phyloP scores from a whole-genome alignment of 2,113 vertebrate genomes.

The Lepisosteus oculatus region DNA sequence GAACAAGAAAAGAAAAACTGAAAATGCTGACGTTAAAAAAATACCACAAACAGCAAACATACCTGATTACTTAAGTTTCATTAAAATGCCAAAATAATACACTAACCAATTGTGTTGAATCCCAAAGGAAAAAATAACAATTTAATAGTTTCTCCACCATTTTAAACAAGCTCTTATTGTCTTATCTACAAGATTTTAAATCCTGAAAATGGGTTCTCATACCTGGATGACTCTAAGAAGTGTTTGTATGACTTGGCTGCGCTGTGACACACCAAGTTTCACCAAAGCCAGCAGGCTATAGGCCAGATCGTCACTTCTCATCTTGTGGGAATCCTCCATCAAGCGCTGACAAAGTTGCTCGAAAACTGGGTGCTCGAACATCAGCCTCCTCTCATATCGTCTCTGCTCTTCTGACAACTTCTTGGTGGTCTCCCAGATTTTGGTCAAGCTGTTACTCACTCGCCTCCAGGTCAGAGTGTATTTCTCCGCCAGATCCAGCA shows the following conservation, averaged over 20 bases:
- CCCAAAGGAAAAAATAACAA: too few relatives aligned
- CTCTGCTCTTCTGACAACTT: constrained; percentile 66
- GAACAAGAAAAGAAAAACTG: too few relatives aligned
- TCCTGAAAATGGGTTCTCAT: constrained; percentile 11
- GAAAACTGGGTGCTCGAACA: constrained; percentile 75
- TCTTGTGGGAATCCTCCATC: constrained; percentile 43
- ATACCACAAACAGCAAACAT: too few relatives aligned
- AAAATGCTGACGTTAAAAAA: too few relatives aligned
- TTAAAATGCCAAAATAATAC: too few relatives aligned
- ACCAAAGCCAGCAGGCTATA: constrained; percentile 71
- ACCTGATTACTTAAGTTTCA: too few relatives aligned
- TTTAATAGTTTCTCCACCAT: too few relatives aligned
- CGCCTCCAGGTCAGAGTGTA: constrained; percentile 34
- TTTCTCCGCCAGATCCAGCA: constrained; percentile 62
- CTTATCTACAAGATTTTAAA: too few relatives aligned
- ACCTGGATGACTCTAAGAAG: constrained; percentile 82
- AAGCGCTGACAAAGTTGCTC: constrained; percentile 61
- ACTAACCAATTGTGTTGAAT: too few relatives aligned
- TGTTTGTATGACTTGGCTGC: constrained; percentile 77
- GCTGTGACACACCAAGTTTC: constrained; percentile 74
- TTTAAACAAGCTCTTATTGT: too few relatives aligned
- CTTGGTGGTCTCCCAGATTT: constrained; percentile 70
- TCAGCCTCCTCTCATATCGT: constrained; percentile 68
- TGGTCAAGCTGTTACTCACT: constrained; percentile 58
- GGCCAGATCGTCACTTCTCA: constrained; percentile 52